Evolutionary conservation across 2,888 invertebrate species (phyloP).

Genomic region (Nineta flava): DNA sequence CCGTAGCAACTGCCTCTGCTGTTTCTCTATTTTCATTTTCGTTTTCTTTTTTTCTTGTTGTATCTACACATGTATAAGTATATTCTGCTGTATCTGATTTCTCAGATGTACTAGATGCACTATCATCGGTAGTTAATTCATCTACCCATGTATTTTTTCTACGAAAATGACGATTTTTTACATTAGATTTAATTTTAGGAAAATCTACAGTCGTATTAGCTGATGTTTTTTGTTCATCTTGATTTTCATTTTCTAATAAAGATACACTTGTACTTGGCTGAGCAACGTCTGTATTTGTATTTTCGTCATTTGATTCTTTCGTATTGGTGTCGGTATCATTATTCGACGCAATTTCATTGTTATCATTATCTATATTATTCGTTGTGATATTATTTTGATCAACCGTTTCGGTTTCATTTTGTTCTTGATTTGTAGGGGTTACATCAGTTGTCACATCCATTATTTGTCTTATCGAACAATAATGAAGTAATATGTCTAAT

Average conservation of each 20-base stretch:
- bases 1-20: neutral
- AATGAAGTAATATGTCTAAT: neutral
- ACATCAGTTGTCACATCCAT: neutral
- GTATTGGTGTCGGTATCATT: neutral
- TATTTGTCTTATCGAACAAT: neutral
- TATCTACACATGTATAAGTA: neutral
- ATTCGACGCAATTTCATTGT: neutral
- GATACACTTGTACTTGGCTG: neutral
- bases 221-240: neutral
- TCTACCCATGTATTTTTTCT: constrained; percentile 2
- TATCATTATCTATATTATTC: neutral
- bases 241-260: neutral
- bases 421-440: neutral
- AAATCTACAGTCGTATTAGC: neutral
- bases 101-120: neutral
- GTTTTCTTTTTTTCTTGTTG: neutral
- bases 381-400: neutral
- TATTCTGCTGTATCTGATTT: too few species aligned
- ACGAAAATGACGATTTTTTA: constrained; percentile 6
- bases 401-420: neutral
- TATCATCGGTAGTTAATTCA: neutral
- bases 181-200: constrained; percentile 4
- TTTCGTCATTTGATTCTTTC: neutral
- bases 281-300: neutral
- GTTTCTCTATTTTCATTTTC: neutral